These are phyloP conservation scores for Bungarus multicinctus DNA, from an alignment of 2,113 vertebrate species.

Conservation along the genomic window DNA sequence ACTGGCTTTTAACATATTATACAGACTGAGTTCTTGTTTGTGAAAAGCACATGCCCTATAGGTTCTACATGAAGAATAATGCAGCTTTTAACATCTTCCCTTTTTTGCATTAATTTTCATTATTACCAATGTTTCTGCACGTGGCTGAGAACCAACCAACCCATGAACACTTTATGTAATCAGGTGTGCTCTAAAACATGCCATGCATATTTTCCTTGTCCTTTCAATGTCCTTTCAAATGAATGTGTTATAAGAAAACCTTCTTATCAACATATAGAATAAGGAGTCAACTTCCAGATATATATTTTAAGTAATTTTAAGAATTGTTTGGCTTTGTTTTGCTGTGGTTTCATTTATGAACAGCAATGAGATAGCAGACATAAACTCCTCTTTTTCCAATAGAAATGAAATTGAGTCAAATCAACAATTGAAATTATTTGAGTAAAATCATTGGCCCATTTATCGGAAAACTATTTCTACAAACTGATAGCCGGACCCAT, in stretches of 20 bases:
- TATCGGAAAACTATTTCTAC: not conserved
- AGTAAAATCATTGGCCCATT: not conserved
- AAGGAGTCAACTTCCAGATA: not conserved
- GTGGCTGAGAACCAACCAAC: not conserved
- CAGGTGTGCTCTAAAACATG: not conserved
- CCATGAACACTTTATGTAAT: not conserved
- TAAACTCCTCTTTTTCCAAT: not conserved
- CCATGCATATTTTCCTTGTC: not conserved
- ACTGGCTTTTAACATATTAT: not conserved
- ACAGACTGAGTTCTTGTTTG: not conserved
- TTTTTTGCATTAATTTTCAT: not conserved
- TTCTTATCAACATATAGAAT: constrained; percentile 5
- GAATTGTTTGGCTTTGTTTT: not conserved
- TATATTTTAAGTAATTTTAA: not conserved
- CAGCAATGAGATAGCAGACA: not conserved
- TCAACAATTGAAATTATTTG: not conserved
- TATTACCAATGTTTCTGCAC: not conserved
- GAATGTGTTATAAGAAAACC: not conserved
- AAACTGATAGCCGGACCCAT: not conserved
- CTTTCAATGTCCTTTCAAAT: not conserved
- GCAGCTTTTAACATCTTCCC: not conserved
- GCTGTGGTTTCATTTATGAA: not conserved
- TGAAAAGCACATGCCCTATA: not conserved
- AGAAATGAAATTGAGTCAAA: not conserved
- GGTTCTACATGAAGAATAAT: not conserved